Evolutionary conservation across 2,797 vertebrate species (phyloP).

Genomic region (Cynopterus sphinx): DNA sequence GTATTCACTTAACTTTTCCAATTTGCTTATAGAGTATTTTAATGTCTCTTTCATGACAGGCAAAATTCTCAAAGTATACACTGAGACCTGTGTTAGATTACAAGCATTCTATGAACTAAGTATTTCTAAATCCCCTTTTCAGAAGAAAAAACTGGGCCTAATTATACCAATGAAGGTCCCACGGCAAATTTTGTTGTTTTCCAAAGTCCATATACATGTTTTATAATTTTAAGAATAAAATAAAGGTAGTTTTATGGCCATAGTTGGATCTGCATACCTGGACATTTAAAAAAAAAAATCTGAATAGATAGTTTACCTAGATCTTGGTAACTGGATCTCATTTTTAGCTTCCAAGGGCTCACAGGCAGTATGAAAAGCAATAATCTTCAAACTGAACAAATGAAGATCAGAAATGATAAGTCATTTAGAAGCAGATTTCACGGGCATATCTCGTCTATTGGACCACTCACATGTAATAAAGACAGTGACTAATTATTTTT

Average conservation of each 20-base stretch:
- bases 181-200: neutral
- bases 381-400: slow-evolving; percentile 62
- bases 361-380: slow-evolving; percentile 59
- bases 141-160: neutral
- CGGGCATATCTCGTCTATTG: slow-evolving; percentile 5
- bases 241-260: neutral
- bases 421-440: slow-evolving; percentile 18
- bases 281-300: slow-evolving; percentile 8
- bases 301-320: neutral
- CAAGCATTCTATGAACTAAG: neutral
- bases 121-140: slow-evolving; percentile 30
- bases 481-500: slow-evolving; percentile 59
- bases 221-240: slow-evolving; percentile 46
- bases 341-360: slow-evolving; percentile 55
- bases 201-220: neutral
- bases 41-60: neutral
- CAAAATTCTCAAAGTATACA: neutral
- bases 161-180: slow-evolving; percentile 30
- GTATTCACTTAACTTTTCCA: slow-evolving; percentile 44
- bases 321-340: slow-evolving; percentile 13
- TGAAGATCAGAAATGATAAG: slow-evolving; percentile 49
- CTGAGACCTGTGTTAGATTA: neutral
- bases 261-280: neutral
- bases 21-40: slow-evolving; percentile 30
- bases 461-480: slow-evolving; percentile 31